Base-by-base conservation (phyloP, 1,140 invertebrate genomes). In the Monomorium pharaonis region DNA sequence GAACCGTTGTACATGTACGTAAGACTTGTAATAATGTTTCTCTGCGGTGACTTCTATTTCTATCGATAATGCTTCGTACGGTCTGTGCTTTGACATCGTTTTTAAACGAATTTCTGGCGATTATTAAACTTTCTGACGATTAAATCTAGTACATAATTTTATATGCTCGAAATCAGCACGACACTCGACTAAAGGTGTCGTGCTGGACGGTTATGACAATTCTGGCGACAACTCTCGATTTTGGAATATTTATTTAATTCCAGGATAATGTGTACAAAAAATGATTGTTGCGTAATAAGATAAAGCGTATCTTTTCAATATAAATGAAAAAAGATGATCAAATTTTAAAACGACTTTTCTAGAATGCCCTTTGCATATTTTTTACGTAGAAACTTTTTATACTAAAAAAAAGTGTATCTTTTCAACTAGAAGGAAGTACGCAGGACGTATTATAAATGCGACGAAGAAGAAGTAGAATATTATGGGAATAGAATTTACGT, bases 401-500 rank as follows among this genome's bases (percentile, higher is more conserved):
- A 5, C 6, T 18, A 74, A 4, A 24, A 21, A 30, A 54, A 37
- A 37, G 5, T 37, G 5, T 70, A 24, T 21, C 3, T 16, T 67
- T 67, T 47, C 14, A 7, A 16, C 21, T 47, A 21, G 27, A 4
- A 47, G 44, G 27, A 24, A 24, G 24, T 1, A 67, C 9, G 33
- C 37, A 44, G 47, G 44, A 47, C 12, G 14, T 67, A n/a, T 47
- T 63, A 27, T 77, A 75, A 75, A 44, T 62, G 18, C 24, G n/a
- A 62, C 12, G 18, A 63, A 44, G 21, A n/a, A n/a, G n/a, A 63
- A 77, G 42, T 7, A 63, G 37, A 54, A 70, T 47, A 54, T 74
- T 74, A 62, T 9, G 9, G 24, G 18, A 72, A 76, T 7, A 21
- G 16, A 76, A 77, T 77, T 77, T 77, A 77, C 24, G 33, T 77